These are phyloP conservation scores for Oophaga pumilio DNA, from an alignment of 2,113 vertebrate species.

Conservation along the genomic window DNA sequence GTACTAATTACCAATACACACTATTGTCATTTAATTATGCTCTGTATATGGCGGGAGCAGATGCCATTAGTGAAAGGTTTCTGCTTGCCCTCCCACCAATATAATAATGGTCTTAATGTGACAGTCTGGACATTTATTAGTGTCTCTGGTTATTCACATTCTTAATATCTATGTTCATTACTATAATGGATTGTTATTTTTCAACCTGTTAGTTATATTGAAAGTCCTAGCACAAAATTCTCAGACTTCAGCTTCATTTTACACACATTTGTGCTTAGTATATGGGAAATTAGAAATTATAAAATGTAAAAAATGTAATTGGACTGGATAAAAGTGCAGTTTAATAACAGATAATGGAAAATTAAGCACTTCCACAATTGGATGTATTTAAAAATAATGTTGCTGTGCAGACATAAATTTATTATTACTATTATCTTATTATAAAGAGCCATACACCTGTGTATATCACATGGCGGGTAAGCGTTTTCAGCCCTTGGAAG, in stretches of 20 bases:
- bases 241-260: neutral
- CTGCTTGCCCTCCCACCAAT: neutral
- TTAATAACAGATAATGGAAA: too few relatives aligned
- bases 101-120: constrained; percentile 17
- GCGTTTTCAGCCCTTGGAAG: too few relatives aligned
- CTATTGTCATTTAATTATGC: neutral
- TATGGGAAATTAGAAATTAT: neutral
- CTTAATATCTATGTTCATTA: constrained; percentile 22
- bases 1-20: neutral
- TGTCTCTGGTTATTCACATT: neutral
- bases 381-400: too few relatives aligned
- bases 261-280: neutral
- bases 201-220: neutral
- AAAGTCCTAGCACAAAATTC: neutral
- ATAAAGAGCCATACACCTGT: too few relatives aligned
- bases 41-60: neutral
- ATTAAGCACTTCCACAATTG: too few relatives aligned
- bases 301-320: neutral
- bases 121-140: constrained; percentile 22
- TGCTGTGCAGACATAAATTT: too few relatives aligned
- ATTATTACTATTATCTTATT: too few relatives aligned
- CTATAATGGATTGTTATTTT: neutral
- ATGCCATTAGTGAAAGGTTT: constrained; percentile 22
- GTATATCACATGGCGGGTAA: too few relatives aligned
- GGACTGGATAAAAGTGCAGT: too few relatives aligned